Evolutionary conservation across 2,113 vertebrate genomes (phyloP).

Genomic region (Octodon degus): DNA sequence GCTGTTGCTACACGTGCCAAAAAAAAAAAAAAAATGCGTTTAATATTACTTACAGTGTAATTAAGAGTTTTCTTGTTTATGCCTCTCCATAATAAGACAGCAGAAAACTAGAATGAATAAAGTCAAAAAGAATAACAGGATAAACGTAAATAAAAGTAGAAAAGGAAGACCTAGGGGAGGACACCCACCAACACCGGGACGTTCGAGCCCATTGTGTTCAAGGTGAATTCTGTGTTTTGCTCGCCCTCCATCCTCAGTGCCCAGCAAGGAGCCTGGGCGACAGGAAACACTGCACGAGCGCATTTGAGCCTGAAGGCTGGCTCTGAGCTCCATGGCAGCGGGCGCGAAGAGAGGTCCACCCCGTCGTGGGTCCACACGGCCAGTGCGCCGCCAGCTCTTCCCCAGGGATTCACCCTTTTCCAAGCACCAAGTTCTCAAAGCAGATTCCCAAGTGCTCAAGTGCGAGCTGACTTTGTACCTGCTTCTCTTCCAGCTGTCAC

Average conservation of each 20-base stretch:
- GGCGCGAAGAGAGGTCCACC: background rate
- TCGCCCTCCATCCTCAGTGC: background rate
- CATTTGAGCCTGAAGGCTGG: background rate
- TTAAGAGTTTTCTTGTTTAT: background rate
- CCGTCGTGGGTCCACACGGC: background rate
- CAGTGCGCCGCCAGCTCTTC: background rate
- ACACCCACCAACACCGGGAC: background rate
- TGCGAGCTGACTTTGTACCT: background rate
- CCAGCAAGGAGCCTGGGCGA: background rate
- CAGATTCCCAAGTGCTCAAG: background rate
- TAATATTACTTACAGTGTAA: background rate
- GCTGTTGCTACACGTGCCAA: background rate
- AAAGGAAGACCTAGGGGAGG: background rate
- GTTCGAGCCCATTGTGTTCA: background rate
- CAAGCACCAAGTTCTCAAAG: background rate
- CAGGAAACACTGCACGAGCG: background rate
- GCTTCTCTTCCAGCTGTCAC: slow-evolving; percentile 88
- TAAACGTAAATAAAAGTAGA: slow-evolving; percentile 2
- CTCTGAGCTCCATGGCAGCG: background rate
- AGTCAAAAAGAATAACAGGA: background rate
- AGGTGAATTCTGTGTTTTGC: background rate
- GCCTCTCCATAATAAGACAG: background rate
- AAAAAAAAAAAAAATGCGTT: background rate
- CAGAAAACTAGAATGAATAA: background rate
- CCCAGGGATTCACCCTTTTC: background rate